Evolutionary conservation across 2,797 vertebrate species (phyloP).

Genomic region (Monodelphis domestica): DNA sequence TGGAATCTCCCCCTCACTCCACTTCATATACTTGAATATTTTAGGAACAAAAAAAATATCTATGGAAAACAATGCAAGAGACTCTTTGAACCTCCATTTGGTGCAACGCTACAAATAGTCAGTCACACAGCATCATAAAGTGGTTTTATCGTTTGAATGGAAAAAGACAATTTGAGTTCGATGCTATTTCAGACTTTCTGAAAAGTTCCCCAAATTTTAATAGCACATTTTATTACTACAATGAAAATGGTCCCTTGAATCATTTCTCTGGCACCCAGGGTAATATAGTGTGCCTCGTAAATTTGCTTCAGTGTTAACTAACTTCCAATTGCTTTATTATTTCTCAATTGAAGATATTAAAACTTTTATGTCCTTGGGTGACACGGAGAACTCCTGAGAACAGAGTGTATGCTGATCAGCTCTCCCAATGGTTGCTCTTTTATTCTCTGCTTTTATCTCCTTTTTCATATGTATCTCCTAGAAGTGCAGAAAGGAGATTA

Average conservation of each 20-base stretch:
- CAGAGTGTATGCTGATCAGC: conserved; percentile 57
- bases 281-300: conserved; percentile 61
- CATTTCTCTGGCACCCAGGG: conserved; percentile 23
- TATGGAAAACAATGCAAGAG: neutral
- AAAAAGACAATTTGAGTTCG: conserved; percentile 36
- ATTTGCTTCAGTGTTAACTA: conserved; percentile 66
- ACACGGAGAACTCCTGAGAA: conserved; percentile 53
- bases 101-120: neutral
- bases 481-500: neutral
- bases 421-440: conserved; percentile 31
- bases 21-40: neutral
- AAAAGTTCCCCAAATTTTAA: conserved; percentile 56
- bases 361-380: conserved; percentile 54
- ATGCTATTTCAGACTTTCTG: conserved; percentile 21
- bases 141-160: conserved; percentile 6
- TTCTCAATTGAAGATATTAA: conserved; percentile 59
- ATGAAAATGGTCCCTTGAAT: conserved; percentile 48
- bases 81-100: neutral
- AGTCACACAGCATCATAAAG: neutral
- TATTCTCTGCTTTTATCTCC: conserved; percentile 35
- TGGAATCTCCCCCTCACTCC: neutral
- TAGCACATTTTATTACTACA: conserved; percentile 57
- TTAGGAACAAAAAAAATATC: neutral
- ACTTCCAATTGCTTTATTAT: conserved; percentile 68
- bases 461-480: neutral